Evolutionary conservation across 2,888 invertebrate genomes (phyloP).

Genomic region (Agrenia bidenticulata): DNA sequence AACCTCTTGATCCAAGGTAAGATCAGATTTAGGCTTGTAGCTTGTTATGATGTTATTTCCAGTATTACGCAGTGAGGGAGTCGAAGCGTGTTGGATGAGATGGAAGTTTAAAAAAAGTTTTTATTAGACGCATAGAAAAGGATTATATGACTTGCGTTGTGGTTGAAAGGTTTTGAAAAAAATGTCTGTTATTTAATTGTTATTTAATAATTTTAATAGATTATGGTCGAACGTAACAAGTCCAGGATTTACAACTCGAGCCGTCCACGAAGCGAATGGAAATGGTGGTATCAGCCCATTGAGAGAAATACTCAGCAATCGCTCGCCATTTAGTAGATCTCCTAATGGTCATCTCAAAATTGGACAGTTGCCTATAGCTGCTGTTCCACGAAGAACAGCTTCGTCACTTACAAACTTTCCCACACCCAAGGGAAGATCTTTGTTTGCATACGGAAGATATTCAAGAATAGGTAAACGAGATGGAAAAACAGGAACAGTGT

Average conservation of each 20-base stretch:
- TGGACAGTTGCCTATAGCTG: constrained; percentile 33
- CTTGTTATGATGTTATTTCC: too few species aligned
- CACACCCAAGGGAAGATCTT: constrained; percentile 11
- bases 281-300: constrained; percentile 28
- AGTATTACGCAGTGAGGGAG: too few species aligned
- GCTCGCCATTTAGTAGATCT: constrained; percentile 29
- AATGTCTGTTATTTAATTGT: constrained; percentile 10
- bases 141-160: not conserved
- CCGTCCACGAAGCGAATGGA: constrained; percentile 34
- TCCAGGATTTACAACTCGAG: constrained; percentile 46
- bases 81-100: too few species aligned
- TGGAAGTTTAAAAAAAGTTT: constrained; percentile 14
- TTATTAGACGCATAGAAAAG: not conserved
- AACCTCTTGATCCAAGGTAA: constrained; percentile 42
- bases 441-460: constrained; percentile 14
- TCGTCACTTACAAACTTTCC: constrained; percentile 22
- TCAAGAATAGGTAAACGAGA: constrained; percentile 25
- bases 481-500: constrained; percentile 31
- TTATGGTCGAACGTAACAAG: constrained; percentile 49
- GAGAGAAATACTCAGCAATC: constrained; percentile 29
- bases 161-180: not conserved
- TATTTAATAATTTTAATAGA: too few species aligned
- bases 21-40: too few species aligned
- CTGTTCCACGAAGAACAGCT: constrained; percentile 2
- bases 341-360: constrained; percentile 32